Evolutionary conservation across 1,140 invertebrate genomes (phyloP), one percentile per base, ranked within the genome.

Genomic region (Microplitis demolitor): DNA sequence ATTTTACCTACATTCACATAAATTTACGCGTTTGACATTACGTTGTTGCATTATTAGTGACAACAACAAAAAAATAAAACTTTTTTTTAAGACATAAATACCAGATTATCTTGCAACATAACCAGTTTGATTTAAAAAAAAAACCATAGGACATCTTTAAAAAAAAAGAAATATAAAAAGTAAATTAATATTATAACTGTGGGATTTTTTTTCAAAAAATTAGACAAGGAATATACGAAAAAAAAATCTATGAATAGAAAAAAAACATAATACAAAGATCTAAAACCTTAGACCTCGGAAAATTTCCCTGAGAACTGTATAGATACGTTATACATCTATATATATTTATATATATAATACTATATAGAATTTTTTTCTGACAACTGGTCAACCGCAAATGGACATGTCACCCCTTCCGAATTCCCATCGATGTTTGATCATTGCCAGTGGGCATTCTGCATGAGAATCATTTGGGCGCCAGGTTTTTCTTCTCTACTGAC

Each of bases 351-450:
- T 39, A 39, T 39, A 39, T 39, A 39, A 39, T 39, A 73, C 34
- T 66, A 13, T 66, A 14, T 33, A 16, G 37, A 66, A 56, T 54
- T 63, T 70, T 70, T 35, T 61, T 73, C 56, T 73, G 62, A 71
- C 78, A 79, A 81, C 85, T 82, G 85, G 85, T 85, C 85, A 87
- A 85, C 84, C 83, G 78, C 86, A 87, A 87, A 87, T 87, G 85
- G 85, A 87, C 84, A 84, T 81, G 82, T 87, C 84, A 86, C 84
- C 82, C 84, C 84, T 76, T 76, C 72, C 79, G 79, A 79, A 82
- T 85, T 83, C 79, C 74, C 79, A 80, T 58, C 80, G 81, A 83
- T 39, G 6, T 83, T 83, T 82, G 73, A 77, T 76, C 67, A 79
- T 79, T 79, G 78, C 72, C 67, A 76, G 74, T 72, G 66, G 67